Conservation (phyloP, 2,797 vertebrate species). For the Rhodeus uyekii region DNA sequence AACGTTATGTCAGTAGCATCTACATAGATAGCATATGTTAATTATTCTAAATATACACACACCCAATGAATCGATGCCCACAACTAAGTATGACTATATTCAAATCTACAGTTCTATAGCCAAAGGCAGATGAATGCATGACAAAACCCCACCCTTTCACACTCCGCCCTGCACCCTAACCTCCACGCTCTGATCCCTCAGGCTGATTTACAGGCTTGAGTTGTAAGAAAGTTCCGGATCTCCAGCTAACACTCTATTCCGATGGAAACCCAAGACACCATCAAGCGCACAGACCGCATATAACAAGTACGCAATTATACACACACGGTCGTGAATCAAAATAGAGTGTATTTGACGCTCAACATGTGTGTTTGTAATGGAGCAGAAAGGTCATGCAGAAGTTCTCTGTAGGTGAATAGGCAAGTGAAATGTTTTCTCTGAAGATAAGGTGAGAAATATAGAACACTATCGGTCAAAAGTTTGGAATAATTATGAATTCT, state of each 20-base stretch:
- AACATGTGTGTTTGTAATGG: slow-evolving; percentile 26
- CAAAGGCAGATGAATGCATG: slow-evolving; percentile 14
- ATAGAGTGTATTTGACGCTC: slow-evolving; percentile 38
- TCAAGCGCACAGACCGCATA: slow-evolving; percentile 55
- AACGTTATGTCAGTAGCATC: background rate
- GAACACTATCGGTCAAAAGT: background rate
- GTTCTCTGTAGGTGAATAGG: slow-evolving; percentile 8
- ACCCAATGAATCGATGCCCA: background rate
- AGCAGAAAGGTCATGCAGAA: slow-evolving; percentile 36
- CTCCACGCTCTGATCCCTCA: slow-evolving; percentile 23
- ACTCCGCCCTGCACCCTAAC: slow-evolving; percentile 39
- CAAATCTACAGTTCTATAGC: background rate
- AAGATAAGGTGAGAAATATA: slow-evolving; percentile 22
- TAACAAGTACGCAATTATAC: slow-evolving; percentile 61
- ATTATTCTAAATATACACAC: slow-evolving; percentile 10
- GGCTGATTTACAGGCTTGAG: slow-evolving; percentile 54
- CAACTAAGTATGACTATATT: background rate
- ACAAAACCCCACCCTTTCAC: slow-evolving; percentile 10
- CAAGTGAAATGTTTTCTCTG: slow-evolving; percentile 15
- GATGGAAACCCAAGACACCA: slow-evolving; percentile 67
- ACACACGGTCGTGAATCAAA: slow-evolving; percentile 69
- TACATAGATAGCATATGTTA: background rate
- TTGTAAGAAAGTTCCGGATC: slow-evolving; percentile 52
- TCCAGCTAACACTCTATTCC: slow-evolving; percentile 52
- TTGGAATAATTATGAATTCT: no score